A percentile compares a stretch with the other conserved stretches of the same genome.
Conservation (phyloP, 2,888 invertebrate genomes). For the Chloroclysta siterata region DNA sequence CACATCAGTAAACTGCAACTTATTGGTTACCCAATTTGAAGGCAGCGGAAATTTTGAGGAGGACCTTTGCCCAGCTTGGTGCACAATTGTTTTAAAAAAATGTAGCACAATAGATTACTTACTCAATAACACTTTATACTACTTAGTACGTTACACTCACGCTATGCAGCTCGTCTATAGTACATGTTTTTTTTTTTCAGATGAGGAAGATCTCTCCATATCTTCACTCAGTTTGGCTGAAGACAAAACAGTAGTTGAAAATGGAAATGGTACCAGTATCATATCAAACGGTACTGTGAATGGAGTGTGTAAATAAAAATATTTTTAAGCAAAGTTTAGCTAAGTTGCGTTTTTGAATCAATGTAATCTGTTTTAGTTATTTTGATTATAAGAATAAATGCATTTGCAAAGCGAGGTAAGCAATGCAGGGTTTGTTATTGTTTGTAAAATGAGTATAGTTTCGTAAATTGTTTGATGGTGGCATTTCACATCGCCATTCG, state of each 20-base stretch:
- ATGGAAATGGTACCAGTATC: conserved; percentile 54
- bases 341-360: conserved; percentile 27
- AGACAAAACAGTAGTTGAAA: conserved; percentile 71
- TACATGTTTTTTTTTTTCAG: conserved; percentile 52
- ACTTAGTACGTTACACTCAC: too few relatives aligned
- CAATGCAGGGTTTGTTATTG: not conserved
- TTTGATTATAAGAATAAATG: conserved; percentile 13
- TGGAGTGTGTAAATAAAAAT: conserved; percentile 43
- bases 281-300: conserved; percentile 49
- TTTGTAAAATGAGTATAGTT: not conserved
- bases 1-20: too few relatives aligned
- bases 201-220: conserved; percentile 70
- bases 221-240: conserved; percentile 70
- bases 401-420: conserved; percentile 17
- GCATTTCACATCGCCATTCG: too few relatives aligned
- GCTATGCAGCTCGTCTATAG: not conserved
- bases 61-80: too few relatives aligned
- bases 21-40: too few relatives aligned
- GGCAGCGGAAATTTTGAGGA: too few relatives aligned
- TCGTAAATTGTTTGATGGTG: not conserved
- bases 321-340: conserved; percentile 2
- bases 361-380: not conserved
- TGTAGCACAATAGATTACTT: too few relatives aligned
- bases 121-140: too few relatives aligned
- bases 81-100: too few relatives aligned